Base-by-base conservation (phyloP, 1,140 invertebrate species). In the Meloidogyne floridensis region DNA sequence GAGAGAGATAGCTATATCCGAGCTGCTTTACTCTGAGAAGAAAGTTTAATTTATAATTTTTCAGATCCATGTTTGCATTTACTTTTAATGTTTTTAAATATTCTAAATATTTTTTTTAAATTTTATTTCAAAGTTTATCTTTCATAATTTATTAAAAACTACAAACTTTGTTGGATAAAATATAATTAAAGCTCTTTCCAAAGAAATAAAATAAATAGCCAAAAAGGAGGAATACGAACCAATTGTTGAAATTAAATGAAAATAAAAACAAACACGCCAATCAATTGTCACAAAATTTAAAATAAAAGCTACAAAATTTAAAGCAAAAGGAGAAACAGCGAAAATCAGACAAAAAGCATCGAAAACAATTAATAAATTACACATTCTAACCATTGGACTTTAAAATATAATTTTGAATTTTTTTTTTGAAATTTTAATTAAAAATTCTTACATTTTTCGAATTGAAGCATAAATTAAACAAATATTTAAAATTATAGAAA, bases 291-390 rank as follows among this genome's bases (percentile, higher is more conserved):
- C 20, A 72, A 65, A n/a, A 18, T 47, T 69, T 9, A 43, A 42
- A 32, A 79, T 4, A n/a, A 43, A 20, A 20, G 42, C 20, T 2
- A 65, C 9, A 10, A 79, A n/a, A 70, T 79, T 79, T 20, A 13
- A 9, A 11, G 10, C 11, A 10, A 79, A 79, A 70, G 77, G 77
- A 2, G n/a, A 20, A 18, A 72, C 43, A 13, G n/a, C 18, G 8
- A 70, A 70, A 65, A 79, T n/a, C 51, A 71, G 77, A n/a, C 65
- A 79, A 11, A 79, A 51, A n/a, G 77, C 69, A 3, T 79, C 77
- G n/a, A 72, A 79, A n/a, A 72, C 43, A 51, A 79, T 72, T 72
- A 79, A 72, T 47, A 54, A 43, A 70, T 79, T 79, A 47, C 77
- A 79, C 65, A 79, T 72, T 79, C 59, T 65, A n/a, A n/a, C 59